Evolutionary conservation across 2,113 vertebrate genomes (phyloP).

Genomic region (Pomatorhinus ruficollis): DNA sequence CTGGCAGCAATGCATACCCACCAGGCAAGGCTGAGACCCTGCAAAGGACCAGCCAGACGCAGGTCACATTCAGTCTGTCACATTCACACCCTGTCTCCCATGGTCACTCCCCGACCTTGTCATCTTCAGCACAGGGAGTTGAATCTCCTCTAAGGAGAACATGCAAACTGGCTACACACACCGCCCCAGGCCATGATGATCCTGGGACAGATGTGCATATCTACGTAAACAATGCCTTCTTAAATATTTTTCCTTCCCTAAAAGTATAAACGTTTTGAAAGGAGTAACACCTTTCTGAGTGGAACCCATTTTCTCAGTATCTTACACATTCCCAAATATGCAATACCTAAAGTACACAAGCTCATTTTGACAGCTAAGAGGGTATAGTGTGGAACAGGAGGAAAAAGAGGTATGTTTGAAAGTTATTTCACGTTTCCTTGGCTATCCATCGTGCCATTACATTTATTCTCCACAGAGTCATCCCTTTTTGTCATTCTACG

Average conservation of each 20-base stretch:
- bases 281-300: neutral
- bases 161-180: accelerated
- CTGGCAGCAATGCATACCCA: neutral
- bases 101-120: accelerated
- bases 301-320: neutral
- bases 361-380: neutral
- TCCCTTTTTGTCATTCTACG: neutral
- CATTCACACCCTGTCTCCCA: accelerated
- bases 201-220: neutral
- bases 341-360: neutral
- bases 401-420: neutral
- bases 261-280: neutral
- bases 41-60: neutral
- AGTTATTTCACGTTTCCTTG: neutral
- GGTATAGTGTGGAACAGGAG: accelerated
- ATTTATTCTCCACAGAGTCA: neutral
- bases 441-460: neutral
- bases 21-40: neutral
- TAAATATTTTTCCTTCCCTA: neutral
- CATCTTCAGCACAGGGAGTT: accelerated
- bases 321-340: neutral
- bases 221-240: neutral
- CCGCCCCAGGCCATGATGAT: neutral
- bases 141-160: neutral
- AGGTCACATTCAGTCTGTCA: accelerated